Percentiles rank a stretch among this genome's conserved stretches.
Conservation (phyloP, 2,797 vertebrate species). For the Poliocrania exsul region DNA sequence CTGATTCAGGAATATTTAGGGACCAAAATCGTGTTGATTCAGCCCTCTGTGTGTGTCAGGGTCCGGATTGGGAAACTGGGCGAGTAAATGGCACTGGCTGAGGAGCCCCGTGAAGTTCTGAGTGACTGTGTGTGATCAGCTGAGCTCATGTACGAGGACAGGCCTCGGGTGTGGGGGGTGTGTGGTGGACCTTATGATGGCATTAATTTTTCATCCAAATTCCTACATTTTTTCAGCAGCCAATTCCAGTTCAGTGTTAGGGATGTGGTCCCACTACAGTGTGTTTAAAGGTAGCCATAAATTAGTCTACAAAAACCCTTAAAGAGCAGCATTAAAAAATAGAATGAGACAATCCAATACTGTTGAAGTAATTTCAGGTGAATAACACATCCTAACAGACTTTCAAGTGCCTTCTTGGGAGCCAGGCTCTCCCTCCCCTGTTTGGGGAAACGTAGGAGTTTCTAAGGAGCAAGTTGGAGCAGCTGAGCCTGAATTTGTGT, state of each 20-base stretch:
- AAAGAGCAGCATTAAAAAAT: not conserved
- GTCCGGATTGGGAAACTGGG: not conserved
- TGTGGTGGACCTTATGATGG: not conserved
- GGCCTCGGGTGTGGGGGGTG: fast-evolving
- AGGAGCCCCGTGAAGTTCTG: fast-evolving
- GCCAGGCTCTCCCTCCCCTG: not conserved
- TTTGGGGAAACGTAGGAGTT: not conserved
- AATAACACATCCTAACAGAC: not conserved
- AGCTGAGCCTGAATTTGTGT: constrained; percentile 18
- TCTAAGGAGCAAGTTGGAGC: constrained; percentile 32
- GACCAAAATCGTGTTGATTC: not conserved
- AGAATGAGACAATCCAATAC: not conserved
- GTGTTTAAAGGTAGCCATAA: not conserved
- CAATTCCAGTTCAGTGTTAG: not conserved
- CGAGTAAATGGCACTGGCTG: not conserved
- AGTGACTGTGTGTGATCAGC: not conserved
- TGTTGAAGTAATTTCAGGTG: constrained; percentile 3
- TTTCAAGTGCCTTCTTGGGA: not conserved
- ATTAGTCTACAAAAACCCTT: not conserved
- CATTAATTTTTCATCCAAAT: not conserved
- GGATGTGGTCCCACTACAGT: not conserved
- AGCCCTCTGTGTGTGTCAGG: not conserved
- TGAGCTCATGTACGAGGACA: not conserved
- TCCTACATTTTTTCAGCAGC: not conserved
- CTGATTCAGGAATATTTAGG: not conserved